Conservation (phyloP, 2,888 invertebrate species). For the Lasioglossum leucozonium region DNA sequence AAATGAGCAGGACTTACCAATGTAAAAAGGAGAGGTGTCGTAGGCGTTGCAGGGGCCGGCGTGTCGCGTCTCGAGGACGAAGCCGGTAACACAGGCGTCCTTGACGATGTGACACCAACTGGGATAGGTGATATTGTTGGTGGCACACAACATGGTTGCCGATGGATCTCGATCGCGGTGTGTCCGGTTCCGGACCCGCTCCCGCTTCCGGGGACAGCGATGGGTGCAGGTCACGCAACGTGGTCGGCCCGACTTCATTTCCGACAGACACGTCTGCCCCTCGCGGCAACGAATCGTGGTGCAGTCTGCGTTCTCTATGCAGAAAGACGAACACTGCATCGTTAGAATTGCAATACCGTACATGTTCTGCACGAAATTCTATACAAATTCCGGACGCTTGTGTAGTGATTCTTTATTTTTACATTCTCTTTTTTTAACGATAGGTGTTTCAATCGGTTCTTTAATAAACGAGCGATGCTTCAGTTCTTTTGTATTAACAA, state of each 20-base stretch:
- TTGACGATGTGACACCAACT: conserved; percentile 93
- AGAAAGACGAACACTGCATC: conserved; percentile 27
- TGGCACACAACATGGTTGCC: conserved; percentile 87
- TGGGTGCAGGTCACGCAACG: conserved; percentile 90
- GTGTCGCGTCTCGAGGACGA: conserved; percentile 89
- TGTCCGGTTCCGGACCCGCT: conserved; percentile 77
- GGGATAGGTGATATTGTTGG: conserved; percentile 90
- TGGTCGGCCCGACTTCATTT: conserved; percentile 88
- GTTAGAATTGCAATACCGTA: not conserved
- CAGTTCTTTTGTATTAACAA: too few species aligned
- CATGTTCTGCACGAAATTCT: not conserved
- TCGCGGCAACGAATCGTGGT: conserved; percentile 88
- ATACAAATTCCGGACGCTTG: not conserved
- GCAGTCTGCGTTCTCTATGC: conserved; percentile 89
- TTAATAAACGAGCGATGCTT: too few species aligned
- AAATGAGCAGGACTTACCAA: conserved; percentile 62
- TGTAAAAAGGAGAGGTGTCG: conserved; percentile 76
- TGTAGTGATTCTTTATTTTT: too few species aligned
- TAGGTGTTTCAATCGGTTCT: too few species aligned
- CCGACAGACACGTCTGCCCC: conserved; percentile 89
- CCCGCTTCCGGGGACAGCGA: conserved; percentile 86
- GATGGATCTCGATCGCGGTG: conserved; percentile 77
- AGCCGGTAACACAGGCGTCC: conserved; percentile 90
- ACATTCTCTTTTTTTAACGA: too few species aligned
- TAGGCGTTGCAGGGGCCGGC: conserved; percentile 87